Evolutionary conservation across 2,888 invertebrate genomes (phyloP), one percentile per base, ranked within the genome.

Genomic region (Lumbricus terrestris): DNA sequence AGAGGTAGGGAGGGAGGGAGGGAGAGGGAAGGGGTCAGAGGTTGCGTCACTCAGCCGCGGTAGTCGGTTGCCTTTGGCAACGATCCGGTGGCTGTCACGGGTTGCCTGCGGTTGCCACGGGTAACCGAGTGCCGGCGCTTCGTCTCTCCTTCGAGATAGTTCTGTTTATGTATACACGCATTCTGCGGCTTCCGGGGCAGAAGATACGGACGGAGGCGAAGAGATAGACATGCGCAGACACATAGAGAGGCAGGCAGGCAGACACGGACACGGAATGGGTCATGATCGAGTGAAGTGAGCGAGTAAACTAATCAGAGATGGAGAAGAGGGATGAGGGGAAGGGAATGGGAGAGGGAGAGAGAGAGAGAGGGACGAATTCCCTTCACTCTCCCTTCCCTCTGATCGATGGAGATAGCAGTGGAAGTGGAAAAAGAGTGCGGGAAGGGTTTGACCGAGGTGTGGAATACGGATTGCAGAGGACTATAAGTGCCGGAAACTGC

Each of bases 21-120:
- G 29, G 35, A 37, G 85, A 85, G 85, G 23, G 33, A 35, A 23
- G 4, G 16, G 85, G 85, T 35, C 34, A 69, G 69, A 69, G 69
- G 69, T 69, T n/a, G n/a, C 69, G 69, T 69, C 69, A 69, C 69
- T 69, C 69, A 37, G 85, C 34, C 35, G 23, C 16, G 1, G 85
- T 18, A 85, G 34, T 34, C 85, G 85, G n/a, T 85, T 85, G 85
- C 85, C 37, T 35, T 6, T 85, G 85, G 85, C 85, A 85, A 85
- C 85, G 11, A 37, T 85, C 85, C 85, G 85, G 34, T 37, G 85
- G 37, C 85, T 85, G 85, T 37, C 35, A 37, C 85, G 34, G 85
- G 85, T 85, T 35, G 85, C 37, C 85, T 6, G 34, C 20, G 85
- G 85, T 85, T 35, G 20, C 85, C 85, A 37, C 85, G 85, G 34